Base-by-base conservation (phyloP, 2,797 vertebrate species). In the Petrocephalus schoutedeni region DNA sequence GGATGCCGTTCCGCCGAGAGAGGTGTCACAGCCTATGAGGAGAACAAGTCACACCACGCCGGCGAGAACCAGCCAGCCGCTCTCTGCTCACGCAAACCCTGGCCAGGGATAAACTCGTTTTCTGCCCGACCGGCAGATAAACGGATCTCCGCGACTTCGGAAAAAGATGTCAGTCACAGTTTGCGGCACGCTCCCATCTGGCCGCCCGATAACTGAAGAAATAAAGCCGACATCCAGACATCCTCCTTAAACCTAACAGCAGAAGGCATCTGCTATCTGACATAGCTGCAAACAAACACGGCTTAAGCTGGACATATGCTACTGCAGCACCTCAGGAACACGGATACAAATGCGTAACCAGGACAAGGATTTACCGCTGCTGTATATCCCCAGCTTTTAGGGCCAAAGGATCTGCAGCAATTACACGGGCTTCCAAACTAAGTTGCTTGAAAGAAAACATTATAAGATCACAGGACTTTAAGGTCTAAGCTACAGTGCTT, bases 111-210 rank as follows among this genome's bases (percentile, higher is more conserved):
- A 16, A 74, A 74, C 67, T 74, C 67, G 12, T 19, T 41, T 74
- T 41, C 67, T 32, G 36, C 67, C 32, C 32, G 14, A 74, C 1
- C 16, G 32, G 14, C 14, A 41, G 67, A 36, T 74, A 74, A 74
- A 74, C 28, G 4, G 32, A 74, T 41, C 67, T 74, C 32, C 1
- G 5, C 14, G 67, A 74, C 67, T 74, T 36, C 5, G 64, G 7
- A 74, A 74, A 74, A 74, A 74, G 32, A 74, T 74, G 67, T 74
- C 67, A 74, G 67, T 49, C 74, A 80, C 74, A 80, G 74, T 80
- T 80, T 49, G 74, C 41, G 8, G 41, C 16, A 49, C 19, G 41
- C n/a, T 49, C 74, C 74, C 74, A 80, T 80, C 74, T 80, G 74
- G 41, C 19, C 74, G 7, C 32, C 10, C 10, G 49, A 36, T 9